Evolutionary conservation across 1,140 invertebrate genomes (phyloP), one percentile per base, ranked within the genome.

Genomic region (Acromyrmex echinatior): DNA sequence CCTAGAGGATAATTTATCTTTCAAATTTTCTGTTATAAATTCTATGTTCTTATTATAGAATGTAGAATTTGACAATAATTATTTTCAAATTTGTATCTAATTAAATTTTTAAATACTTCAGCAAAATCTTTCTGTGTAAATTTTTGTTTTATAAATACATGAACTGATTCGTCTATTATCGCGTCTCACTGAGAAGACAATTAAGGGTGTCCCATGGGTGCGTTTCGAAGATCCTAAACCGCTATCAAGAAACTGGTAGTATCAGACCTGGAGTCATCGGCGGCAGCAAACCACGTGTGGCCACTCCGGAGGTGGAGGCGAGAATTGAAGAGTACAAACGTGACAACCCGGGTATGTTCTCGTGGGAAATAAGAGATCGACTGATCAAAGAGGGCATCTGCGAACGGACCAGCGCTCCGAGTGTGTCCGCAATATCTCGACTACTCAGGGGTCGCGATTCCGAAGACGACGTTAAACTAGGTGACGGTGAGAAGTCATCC

Each of bases 341-440:
- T 58, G 97, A 97, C 90, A 98, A 98, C 95, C 98, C 98, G 0
- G 97, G 97, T 65, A 98, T 99, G 90, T 99, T 99, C 95, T 98
- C 97, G 53, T 99, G 98, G 98, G 98, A 99, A 96, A 98, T 99
- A 68, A 95, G 98, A 39, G 98, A 99, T 92, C 96, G 98, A 91
- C 94, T 98, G 89, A 97, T 97, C 91, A 97, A 97, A 92, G 98
- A 98, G 87, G 97, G 98, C 3, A 96, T 98, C 58, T 98, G 98
- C 91, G 98, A 98, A 93, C 96, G 97, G 86, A 97, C 97, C 86
- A 97, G 96, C 53, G 98, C 97, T 0, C 98, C 98, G 1, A 98
- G 97, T 14, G 97, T 98, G 28, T 98, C 97, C 51, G 98, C 98
- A 9, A 98, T 98, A 90, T 98, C 98, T 63, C 96, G 98, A 65